Base-by-base conservation (phyloP, 1,140 invertebrate species). In the Drosophila insularis region DNA sequence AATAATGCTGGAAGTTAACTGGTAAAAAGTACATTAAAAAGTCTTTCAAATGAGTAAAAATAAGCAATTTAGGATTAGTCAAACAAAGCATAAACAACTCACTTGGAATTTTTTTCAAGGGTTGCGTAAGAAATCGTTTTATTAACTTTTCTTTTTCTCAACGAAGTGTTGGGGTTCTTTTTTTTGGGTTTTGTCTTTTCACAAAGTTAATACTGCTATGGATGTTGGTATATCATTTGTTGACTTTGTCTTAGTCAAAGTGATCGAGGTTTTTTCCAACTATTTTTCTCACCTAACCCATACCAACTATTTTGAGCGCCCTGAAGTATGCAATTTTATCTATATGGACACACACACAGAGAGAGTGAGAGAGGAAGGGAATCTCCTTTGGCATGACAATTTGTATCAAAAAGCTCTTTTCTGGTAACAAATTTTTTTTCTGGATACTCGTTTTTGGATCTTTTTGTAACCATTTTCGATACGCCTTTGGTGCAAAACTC, bases 391-490 rank as follows among this genome's bases (percentile, higher is more conserved):
- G 54, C 37, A 27, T 73, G 37, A 74, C 71, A 74, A 74, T 74
- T 74, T 74, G 72, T 74, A 68, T 35, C 55, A 31, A 58, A 58
- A 58, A 50, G 43, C 43, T 50, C 8, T 50, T 50, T 50, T 50
- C 43, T 50, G 43, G 43, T 10, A 50, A 50, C 43, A 50, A 21
- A 43, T 14, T 50, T 50, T 50, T 50, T 50, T 50, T 37, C 35
- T 13, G 35, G 11, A 19, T 50, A 56, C 54, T 71, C 56, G 40
- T 58, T 74, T 46, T 66, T 27, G 32, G 70, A 77, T 70, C 63
- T 70, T 35, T 61, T 61, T 61, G 43, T 76, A 68, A 70, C 73
- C 74, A 77, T 70, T 76, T 76, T 77, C 66, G 72, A 63, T 68
- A 60, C 35, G 64, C 69, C 46, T 70, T 32, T 70, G 31, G 54